phyloP scores from a whole-genome alignment of 2,888 invertebrate species.

The Drosophila siamana region DNA sequence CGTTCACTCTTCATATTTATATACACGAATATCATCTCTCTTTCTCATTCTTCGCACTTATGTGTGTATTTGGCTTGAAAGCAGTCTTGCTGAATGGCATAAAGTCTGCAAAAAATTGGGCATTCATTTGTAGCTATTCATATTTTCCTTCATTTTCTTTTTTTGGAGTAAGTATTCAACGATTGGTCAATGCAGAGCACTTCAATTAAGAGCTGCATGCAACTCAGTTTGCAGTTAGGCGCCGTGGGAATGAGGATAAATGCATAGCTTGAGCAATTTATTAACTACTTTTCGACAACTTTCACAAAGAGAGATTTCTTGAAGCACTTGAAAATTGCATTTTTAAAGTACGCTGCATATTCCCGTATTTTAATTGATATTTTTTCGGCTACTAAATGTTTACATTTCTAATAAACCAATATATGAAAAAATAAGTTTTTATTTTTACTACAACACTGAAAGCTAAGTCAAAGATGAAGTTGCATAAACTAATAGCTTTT shows the following conservation, averaged over 20 bases:
- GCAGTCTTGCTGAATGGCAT: background rate
- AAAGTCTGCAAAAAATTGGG: constrained; percentile 2
- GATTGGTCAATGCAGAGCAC: background rate
- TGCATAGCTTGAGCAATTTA: background rate
- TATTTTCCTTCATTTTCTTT: background rate
- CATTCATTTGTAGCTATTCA: constrained; percentile 13
- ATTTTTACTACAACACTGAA: too few relatives aligned
- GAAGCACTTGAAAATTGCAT: too few relatives aligned
- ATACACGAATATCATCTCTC: constrained; percentile 13
- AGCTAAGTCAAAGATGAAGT: too few relatives aligned
- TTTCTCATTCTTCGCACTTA: background rate
- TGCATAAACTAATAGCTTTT: too few relatives aligned
- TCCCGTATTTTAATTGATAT: background rate
- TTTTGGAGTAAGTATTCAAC: background rate
- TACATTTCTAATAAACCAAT: too few relatives aligned
- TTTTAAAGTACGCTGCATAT: too few relatives aligned
- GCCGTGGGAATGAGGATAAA: background rate
- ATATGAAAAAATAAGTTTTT: too few relatives aligned
- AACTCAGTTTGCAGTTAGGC: background rate
- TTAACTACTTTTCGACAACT: too few relatives aligned
- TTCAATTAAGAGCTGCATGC: constrained; percentile 6
- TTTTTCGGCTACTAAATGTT: too few relatives aligned
- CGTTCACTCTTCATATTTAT: constrained; percentile 14
- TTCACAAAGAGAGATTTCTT: too few relatives aligned
- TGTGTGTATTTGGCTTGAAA: constrained; percentile 1